Evolutionary conservation across 1,140 invertebrate genomes (phyloP), one percentile per base, ranked within the genome.

Genomic region (Zaprionus kolodkinae): DNA sequence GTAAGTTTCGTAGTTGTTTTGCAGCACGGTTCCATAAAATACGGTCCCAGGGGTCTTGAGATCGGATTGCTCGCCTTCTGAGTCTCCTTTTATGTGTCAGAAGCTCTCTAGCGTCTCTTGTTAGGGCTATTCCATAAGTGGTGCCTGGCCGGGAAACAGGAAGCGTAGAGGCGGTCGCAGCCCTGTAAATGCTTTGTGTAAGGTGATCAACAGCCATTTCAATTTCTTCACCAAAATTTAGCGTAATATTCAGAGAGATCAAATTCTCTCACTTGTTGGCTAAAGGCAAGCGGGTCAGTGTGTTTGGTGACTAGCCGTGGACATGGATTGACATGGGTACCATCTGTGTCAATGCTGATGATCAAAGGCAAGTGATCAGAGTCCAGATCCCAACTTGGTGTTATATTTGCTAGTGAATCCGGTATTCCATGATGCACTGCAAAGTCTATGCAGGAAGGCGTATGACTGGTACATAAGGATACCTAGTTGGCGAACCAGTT

Each of bases 71-170:
- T 35, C 35, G 10, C 35, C 6, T 35, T 35, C 35, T 9, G 35
- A 35, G 35, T 35, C 35, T 52, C 35, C 1, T n/a, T 62, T 48
- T 48, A 15, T 30, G 30, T 50, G 21, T 35, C 35, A 35, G 35
- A 35, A 35, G 35, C 35, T 35, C 35, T 48, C 30, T 62, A 21
- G 60, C 43, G 15, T 62, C 25, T 48, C 60, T 62, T 62, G 60
- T 30, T 30, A 30, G 27, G 27, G 27, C 27, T 30, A 30, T 30
- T 30, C 27, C 27, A 30, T 30, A 30, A 3, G 27, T 30, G 27
- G 27, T 30, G 27, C 27, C 27, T 5, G 27, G 3, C 27, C 27
- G 27, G 6, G 27, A 3, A 4, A 30, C 6, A 30, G 1, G 27
- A 30, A 30, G 27, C 27, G 27, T 30, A 30, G 27, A 30, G 27